A percentile compares a stretch with the other conserved stretches of the same genome.
phyloP scores from a whole-genome alignment of 2,113 vertebrate species.

The Anoplopoma fimbria region DNA sequence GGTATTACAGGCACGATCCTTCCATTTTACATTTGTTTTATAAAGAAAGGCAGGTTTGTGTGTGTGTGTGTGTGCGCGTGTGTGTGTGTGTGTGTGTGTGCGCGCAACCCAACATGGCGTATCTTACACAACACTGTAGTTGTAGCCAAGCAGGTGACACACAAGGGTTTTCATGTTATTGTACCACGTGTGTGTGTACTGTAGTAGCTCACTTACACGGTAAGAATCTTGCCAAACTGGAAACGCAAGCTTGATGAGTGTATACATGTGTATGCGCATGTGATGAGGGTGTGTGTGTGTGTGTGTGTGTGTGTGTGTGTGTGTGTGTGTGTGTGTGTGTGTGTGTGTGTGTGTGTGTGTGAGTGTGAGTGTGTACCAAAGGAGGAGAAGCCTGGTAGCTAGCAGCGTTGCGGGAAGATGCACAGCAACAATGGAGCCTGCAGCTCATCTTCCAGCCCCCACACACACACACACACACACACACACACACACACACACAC shows the following conservation, averaged over 20 bases:
- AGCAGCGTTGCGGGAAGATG: conserved; percentile 65
- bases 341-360: conserved; percentile 15
- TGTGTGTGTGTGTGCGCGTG: not conserved
- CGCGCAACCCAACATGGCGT: not conserved
- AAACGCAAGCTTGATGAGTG: conserved; percentile 4
- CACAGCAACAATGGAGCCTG: conserved; percentile 73
- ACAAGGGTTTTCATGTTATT: conserved; percentile 2
- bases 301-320: conserved; percentile 1
- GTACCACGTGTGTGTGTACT: not conserved
- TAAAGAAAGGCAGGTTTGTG: conserved; percentile 7
- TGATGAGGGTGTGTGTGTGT: not conserved
- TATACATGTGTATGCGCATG: not conserved
- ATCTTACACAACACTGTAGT: not conserved
- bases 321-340: conserved; percentile 7
- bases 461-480: conserved; percentile 18
- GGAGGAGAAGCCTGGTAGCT: conserved; percentile 29
- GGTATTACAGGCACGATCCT: conserved; percentile 35
- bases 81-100: conserved; percentile 1
- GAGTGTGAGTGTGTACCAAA: conserved; percentile 2
- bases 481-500: conserved; percentile 20
- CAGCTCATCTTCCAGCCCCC: conserved; percentile 54
- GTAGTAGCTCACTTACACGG: not conserved
- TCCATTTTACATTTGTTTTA: conserved; percentile 19
- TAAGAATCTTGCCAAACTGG: not conserved
- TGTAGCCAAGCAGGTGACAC: not conserved